Base-by-base conservation (phyloP, 2,888 invertebrate genomes). In the Hirtodrosophila cameraria region DNA sequence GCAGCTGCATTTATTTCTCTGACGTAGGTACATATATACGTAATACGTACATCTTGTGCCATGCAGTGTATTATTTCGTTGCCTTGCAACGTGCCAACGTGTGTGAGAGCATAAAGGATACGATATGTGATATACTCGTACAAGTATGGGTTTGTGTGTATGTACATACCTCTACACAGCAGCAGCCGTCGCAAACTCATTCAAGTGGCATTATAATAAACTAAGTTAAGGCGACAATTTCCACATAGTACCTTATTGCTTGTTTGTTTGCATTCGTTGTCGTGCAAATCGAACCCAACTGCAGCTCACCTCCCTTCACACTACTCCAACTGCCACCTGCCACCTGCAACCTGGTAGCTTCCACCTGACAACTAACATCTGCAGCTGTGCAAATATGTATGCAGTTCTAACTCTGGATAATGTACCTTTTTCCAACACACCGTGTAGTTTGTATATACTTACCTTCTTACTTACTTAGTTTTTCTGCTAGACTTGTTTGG, bases 171-270 rank as follows among this genome's bases (percentile, higher is more conserved):
- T 27, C 33, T 18, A 25, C 31, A 50, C 23, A 66, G 28, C 41
- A 33, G 31, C 41, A 61, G 54, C 39, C 63, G 62, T 49, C 45
- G 68, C 64, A 75, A 77, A 61, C 78, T 55, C 78, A 84, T 81
- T 70, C 82, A 82, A 82, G 80, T 82, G 82, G 80, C 73, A 80
- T 83, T 82, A 77, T 85, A 78, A 77, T 77, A 82, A 80, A 82
- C 86, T 77, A 82, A 82, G 85, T 82, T 82, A 82, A 82, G 80
- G 73, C 86, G 86, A 75, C 86, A 85, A 85, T 80, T 81, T 78
- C 61, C 74, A 66, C 59, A 74, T 74, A 64, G 75, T 74, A 64
- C 82, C 84, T 78, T 78, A 84, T 84, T 78, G 82, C 84, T 71
- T 80, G 78, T 81, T 81, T 81, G 80, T 81, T 81, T 84, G 84